Conservation (phyloP, 2,113 vertebrate species). For the Suricata suricatta region DNA sequence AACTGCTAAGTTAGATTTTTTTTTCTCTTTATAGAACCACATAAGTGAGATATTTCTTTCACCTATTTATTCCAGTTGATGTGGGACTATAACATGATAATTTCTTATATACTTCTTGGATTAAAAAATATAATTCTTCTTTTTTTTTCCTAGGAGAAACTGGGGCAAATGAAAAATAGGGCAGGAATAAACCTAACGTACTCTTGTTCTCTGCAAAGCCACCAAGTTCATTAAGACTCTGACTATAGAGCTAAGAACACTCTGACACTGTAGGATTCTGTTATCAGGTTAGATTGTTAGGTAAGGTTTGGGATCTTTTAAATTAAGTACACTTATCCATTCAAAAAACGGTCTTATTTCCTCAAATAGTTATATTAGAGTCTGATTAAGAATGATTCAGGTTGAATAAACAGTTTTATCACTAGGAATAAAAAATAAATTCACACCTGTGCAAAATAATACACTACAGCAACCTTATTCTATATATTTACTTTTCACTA, state of each 20-base stretch:
- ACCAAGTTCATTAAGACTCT: background rate
- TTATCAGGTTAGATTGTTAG: background rate
- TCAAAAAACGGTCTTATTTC: background rate
- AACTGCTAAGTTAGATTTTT: background rate
- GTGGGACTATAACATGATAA: background rate
- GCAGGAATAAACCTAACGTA: background rate
- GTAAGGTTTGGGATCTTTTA: conserved; percentile 74
- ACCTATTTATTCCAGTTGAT: conserved; percentile 35
- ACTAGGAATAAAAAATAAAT: conserved; percentile 73
- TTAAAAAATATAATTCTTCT: background rate
- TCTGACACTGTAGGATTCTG: background rate
- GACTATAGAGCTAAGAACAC: background rate
- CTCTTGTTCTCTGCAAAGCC: background rate
- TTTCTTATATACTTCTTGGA: background rate
- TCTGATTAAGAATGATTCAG: conserved; percentile 29
- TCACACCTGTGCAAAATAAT: conserved; percentile 74
- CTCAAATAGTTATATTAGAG: background rate
- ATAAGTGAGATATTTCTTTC: background rate
- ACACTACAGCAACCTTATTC: conserved; percentile 79
- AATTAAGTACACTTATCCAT: conserved; percentile 10
- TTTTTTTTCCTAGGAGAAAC: background rate
- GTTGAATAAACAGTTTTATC: conserved; percentile 77
- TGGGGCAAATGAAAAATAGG: background rate
- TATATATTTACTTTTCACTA: conserved; percentile 76
- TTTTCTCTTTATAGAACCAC: conserved; percentile 7